Base-by-base conservation (phyloP, 2,113 vertebrate genomes). In the Hemibagrus wyckioides region DNA sequence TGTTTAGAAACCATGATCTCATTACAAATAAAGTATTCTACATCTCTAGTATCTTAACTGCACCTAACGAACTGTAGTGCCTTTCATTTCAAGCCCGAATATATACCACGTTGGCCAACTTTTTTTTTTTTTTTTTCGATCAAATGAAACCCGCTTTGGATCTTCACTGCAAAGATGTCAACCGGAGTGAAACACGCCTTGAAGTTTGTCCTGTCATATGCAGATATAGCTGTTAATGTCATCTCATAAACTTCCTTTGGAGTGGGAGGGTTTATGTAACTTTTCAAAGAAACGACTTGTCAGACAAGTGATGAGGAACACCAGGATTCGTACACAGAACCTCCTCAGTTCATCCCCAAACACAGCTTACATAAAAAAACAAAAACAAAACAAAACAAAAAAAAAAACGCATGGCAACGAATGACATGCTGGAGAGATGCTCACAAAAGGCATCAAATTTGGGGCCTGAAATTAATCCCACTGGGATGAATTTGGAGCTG, bases 151-250 rank as follows among this genome's bases (percentile, higher is more conserved):
- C 44, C 28, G 11, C 28, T 25, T 14, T 52, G 7, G 52, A 73
- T 65, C 57, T 75, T 33, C 10, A 13, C 28, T 25, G 28, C 44
- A 61, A 33, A 77, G 6, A 30, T 44, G 48, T 36, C 80, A 80
- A 71, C 17, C 48, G 52, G 63, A 59, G 67, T 10, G 54, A 33
- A 61, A 28, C 59, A 19, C 19, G 41, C 73, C 56, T 87, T 77
- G 30, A 61, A 83, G 71, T 83, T 30, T 5, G 44, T 14, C 44
- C 71, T 87, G 71, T 87, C 57, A 87, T 54, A 77, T 65, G 44
- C 48, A 79, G 23, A 87, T 77, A 52, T 52, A 87, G 86, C 71
- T 77, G 80, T 65, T 84, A 85, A 88, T 82, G 86, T 83, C 89
- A 86, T 30, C 57, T 21, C 77, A 77, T 57, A 65, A 86, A 73